Evolutionary conservation across 2,113 vertebrate species (phyloP).

Genomic region (zebrafish (Danio rerio)): GRCz12tu NC_133192.1:6898501-6899000

Average conservation of each 20-base stretch:
- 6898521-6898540: slow-evolving; percentile 31
- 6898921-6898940: not conserved
- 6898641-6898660: slow-evolving; percentile 65
- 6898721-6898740: slow-evolving; percentile 56
- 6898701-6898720: slow-evolving; percentile 54
- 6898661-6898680: slow-evolving; percentile 53
- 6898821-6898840: too few relatives aligned
- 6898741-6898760: slow-evolving; percentile 50
- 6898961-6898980: not conserved
- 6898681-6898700: slow-evolving; percentile 55
- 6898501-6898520: slow-evolving; percentile 13
- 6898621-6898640: not conserved
- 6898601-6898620: slow-evolving; percentile 52
- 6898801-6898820: not conserved
- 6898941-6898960: not conserved
- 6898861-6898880: too few relatives aligned
- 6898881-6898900: not conserved
- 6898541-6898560: slow-evolving; percentile 53
- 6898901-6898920: not conserved
- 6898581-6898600: slow-evolving; percentile 64
- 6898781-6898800: slow-evolving; percentile 54
- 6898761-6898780: slow-evolving; percentile 36
- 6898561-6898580: slow-evolving; percentile 53
- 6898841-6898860: too few relatives aligned
- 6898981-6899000: not conserved